Evolutionary conservation across 35 echinoderm and acorn worm species (phyloP).

Genomic region (Heliocidaris erythrogramma): DNA sequence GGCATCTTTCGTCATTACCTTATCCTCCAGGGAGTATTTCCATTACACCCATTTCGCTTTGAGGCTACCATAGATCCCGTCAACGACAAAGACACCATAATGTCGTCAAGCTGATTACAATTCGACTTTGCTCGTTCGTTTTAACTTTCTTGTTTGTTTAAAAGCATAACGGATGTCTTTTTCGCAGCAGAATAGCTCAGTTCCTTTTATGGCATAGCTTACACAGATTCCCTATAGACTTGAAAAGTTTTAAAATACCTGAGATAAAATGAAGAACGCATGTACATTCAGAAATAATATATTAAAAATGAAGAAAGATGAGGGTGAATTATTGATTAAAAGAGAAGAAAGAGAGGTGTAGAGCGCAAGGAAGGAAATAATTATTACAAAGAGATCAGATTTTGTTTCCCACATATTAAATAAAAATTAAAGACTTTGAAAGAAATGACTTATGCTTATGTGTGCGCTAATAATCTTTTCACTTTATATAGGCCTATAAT

Average conservation of each 20-base stretch:
- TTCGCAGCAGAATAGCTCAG: not conserved
- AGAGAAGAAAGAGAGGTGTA: no score
- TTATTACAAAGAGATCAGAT: no score
- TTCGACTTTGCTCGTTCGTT: not conserved
- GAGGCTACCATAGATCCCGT: not conserved
- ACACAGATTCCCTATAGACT: not conserved
- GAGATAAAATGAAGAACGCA: not conserved
- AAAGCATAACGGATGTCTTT: not conserved
- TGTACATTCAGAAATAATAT: not conserved
- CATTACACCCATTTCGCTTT: conserved; percentile 10
- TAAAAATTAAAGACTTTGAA: no score
- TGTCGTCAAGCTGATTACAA: not conserved
- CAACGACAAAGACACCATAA: not conserved
- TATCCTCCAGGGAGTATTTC: not conserved
- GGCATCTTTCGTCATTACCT: not conserved
- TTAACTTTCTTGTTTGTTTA: not conserved
- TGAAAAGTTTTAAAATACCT: no score
- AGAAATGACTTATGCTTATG: no score
- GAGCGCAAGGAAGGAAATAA: no score
- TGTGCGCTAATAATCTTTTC: no score
- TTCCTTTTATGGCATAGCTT: not conserved
- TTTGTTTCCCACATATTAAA: no score
- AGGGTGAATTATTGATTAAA: no score
- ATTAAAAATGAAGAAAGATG: not conserved
- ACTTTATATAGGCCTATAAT: no score